phyloP scores from a whole-genome alignment of 1,140 invertebrate genomes.

The Polyergus mexicanus region DNA sequence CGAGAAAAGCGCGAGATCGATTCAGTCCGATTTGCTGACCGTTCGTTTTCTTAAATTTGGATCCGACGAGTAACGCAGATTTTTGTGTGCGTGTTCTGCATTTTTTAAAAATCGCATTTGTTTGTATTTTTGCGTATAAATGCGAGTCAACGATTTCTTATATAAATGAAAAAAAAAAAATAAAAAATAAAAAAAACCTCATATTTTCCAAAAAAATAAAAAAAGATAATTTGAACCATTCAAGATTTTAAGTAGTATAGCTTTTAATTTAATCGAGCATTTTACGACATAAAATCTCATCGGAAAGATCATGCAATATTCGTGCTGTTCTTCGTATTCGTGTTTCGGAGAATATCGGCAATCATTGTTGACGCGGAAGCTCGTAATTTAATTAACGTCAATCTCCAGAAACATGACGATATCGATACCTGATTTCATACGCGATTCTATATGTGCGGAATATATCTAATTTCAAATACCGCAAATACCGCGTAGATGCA shows the following conservation, averaged over 20 bases:
- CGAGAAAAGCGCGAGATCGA: constrained; percentile 61
- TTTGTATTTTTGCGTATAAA: constrained; percentile 3
- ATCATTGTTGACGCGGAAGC: constrained; percentile 45
- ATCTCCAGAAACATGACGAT: constrained; percentile 57
- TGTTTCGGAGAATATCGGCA: not conserved
- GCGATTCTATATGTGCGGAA: constrained; percentile 12
- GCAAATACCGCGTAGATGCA: constrained; percentile 45
- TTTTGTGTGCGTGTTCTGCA: constrained; percentile 25
- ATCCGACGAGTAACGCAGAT: constrained; percentile 29
- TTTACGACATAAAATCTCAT: not conserved
- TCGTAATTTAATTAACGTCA: constrained; percentile 66
- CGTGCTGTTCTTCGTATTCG: not conserved
- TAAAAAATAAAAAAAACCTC: not conserved
- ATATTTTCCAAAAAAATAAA: not conserved
- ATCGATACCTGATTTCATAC: constrained; percentile 21
- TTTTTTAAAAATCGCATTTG: constrained; percentile 1
- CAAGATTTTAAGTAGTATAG: not conserved
- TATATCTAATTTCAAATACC: constrained; percentile 70
- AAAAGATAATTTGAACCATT: not conserved
- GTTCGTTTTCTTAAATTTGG: constrained; percentile 55
- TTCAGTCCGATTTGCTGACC: constrained; percentile 64
- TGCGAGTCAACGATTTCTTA: not conserved
- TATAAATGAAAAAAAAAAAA: not conserved
- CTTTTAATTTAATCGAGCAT: not conserved
- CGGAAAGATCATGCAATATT: not conserved